A percentile compares a stretch with the other conserved stretches of the same genome.
Conservation (phyloP, 1,140 invertebrate species). For the Anoplophora glabripennis region DNA sequence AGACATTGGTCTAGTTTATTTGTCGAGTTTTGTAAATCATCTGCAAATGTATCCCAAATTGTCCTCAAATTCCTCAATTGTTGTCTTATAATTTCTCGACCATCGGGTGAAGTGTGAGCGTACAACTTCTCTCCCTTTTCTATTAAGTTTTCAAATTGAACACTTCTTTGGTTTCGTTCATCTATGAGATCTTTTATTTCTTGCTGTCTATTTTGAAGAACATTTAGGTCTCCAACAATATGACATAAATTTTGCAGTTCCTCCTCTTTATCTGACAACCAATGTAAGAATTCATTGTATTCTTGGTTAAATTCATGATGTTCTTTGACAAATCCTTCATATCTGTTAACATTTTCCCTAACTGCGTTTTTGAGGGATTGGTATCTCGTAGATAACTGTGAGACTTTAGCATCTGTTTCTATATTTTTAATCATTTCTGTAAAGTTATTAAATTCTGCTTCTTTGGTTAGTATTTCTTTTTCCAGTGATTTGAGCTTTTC, state of each 20-base stretch:
- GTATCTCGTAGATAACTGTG: conserved; percentile 78
- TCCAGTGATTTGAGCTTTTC: conserved; percentile 74
- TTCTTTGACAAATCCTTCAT: conserved; percentile 81
- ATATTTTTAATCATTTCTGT: conserved; percentile 68
- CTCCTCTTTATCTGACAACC: conserved; percentile 67
- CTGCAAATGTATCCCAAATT: conserved; percentile 83
- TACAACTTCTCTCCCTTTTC: conserved; percentile 91
- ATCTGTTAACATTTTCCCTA: conserved; percentile 75
- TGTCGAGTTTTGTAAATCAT: conserved; percentile 73
- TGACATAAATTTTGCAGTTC: conserved; percentile 77
- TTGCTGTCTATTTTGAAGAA: conserved; percentile 81
- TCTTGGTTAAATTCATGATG: conserved; percentile 79
- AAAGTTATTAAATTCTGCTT: conserved; percentile 67
- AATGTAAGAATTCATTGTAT: conserved; percentile 71
- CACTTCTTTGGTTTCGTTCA: conserved; percentile 73
- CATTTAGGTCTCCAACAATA: conserved; percentile 81
- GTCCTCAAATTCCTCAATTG: conserved; percentile 80
- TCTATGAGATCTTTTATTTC: conserved; percentile 80
- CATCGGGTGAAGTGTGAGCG: conserved; percentile 88
- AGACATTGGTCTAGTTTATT: conserved; percentile 86
- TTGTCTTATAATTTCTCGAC: conserved; percentile 85
- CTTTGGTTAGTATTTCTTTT: conserved; percentile 70
- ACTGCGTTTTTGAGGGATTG: conserved; percentile 79
- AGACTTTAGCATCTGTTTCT: conserved; percentile 75
- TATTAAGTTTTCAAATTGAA: conserved; percentile 80